Evolutionary conservation across 2,113 vertebrate species (phyloP).

Genomic region (Elgaria multicarinata): DNA sequence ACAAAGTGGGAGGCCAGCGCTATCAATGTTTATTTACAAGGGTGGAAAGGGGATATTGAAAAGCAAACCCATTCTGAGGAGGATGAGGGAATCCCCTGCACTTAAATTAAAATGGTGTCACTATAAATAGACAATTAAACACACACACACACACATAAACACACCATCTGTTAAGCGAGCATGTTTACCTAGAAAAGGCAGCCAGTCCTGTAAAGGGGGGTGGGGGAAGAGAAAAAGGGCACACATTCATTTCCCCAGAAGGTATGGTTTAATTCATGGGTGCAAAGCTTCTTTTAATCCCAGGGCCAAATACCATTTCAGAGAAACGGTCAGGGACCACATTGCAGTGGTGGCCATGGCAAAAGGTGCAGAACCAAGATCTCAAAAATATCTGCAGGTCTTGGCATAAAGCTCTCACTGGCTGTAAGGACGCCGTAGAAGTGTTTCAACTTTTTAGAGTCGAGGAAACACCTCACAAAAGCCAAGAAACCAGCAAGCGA

Average conservation of each 20-base stretch:
- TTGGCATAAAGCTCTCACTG: too few species aligned
- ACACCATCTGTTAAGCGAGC: background rate
- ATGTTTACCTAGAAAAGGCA: background rate
- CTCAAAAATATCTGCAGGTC: too few species aligned
- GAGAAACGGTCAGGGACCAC: too few species aligned
- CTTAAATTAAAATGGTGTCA: conserved; percentile 7
- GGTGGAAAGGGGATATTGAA: background rate
- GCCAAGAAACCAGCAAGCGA: too few species aligned
- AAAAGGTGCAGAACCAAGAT: too few species aligned
- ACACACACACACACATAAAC: background rate
- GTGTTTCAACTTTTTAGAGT: too few species aligned
- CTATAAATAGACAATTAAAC: conserved; percentile 27
- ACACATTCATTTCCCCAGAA: background rate
- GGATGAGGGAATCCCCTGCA: background rate
- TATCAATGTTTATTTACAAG: background rate
- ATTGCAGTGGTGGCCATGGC: too few species aligned
- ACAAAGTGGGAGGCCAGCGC: background rate
- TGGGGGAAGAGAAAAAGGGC: background rate
- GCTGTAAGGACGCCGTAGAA: too few species aligned
- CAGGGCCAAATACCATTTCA: too few species aligned
- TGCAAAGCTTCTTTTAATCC: too few species aligned
- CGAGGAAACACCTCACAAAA: too few species aligned
- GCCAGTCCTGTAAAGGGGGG: background rate
- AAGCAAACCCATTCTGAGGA: background rate
- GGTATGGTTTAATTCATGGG: background rate